Base-by-base conservation (phyloP, 2,888 invertebrate species). In the Athalia cordata region DNA sequence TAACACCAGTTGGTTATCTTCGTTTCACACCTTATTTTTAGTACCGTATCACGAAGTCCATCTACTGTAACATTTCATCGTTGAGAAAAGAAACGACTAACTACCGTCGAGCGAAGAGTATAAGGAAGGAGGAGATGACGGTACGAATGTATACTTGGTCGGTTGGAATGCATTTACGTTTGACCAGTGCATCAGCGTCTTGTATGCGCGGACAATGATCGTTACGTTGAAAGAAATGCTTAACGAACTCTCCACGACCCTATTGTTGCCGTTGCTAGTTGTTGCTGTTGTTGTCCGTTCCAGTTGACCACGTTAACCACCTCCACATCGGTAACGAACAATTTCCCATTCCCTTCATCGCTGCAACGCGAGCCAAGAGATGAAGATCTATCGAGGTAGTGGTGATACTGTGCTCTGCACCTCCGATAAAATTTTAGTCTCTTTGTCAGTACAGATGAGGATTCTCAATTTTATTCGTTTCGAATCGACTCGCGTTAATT, bases 231-330 rank as follows among this genome's bases (percentile, higher is more conserved):
- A 86, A 85, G 84, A 86, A 84, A 82, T 82, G 84, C 86, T 87
- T 86, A 87, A 87, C 86, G 87, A 88, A 87, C 86, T 85, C 83
- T 85, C 86, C 84, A 86, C 84, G 86, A 86, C 83, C 86, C 87
- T 85, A 86, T 87, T 88, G 86, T 87, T 86, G 85, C 82, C 85
- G 82, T 83, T 1, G 29, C 29, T 29, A 29, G 29, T 87, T 88
- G 86, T 87, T 86, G 81, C 79, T 80, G 81, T 81, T 15, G 29
- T 64, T 9, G 64, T 9, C 82, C 84, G 81, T 84, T 84, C 82
- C 82, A 78, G 81, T 79, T 83, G 83, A 83, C 84, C 59, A 65
- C 76, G n/a, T n/a, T 77, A 77, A 77, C 68, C 65, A 70, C 68
- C n/a, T n/a, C n/a, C 29, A 29, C 1, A 29, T 72, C 50, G 5